Percentiles rank a stretch among this genome's conserved stretches.
phyloP scores from a whole-genome alignment of 2,113 vertebrate species.

The Uropsilus gracilis region DNA sequence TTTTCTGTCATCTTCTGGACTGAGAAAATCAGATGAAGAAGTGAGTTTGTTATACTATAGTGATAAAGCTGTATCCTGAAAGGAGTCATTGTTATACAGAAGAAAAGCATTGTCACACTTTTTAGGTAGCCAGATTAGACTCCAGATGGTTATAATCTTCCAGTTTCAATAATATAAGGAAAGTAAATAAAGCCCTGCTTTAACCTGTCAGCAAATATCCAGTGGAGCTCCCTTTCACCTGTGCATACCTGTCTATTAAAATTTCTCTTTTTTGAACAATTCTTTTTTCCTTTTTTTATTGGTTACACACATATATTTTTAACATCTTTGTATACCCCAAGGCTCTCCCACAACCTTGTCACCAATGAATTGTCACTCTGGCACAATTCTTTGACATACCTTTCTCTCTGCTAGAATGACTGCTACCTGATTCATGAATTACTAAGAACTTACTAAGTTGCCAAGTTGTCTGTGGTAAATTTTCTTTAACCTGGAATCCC shows the following conservation, averaged over 20 bases:
- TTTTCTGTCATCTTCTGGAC: neutral
- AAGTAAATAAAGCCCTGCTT: neutral
- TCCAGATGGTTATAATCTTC: neutral
- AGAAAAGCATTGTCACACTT: neutral
- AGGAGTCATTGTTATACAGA: neutral
- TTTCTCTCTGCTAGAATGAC: neutral
- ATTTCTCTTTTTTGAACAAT: neutral
- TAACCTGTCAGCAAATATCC: neutral
- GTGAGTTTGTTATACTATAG: neutral
- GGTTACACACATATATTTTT: too few species aligned
- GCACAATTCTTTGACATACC: neutral
- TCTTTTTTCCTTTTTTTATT: too few species aligned
- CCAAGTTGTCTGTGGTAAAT: neutral
- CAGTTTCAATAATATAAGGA: neutral
- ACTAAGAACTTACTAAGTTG: neutral
- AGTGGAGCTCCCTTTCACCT: neutral
- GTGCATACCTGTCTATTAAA: neutral
- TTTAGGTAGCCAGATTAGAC: neutral
- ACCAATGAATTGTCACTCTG: too few species aligned
- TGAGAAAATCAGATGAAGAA: neutral
- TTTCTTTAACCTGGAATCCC: neutral
- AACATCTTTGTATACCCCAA: too few species aligned
- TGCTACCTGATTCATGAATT: neutral
- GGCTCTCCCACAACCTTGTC: too few species aligned
- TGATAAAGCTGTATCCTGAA: neutral